Conservation (phyloP, 2,888 invertebrate genomes). For the Smittia aterrima region DNA sequence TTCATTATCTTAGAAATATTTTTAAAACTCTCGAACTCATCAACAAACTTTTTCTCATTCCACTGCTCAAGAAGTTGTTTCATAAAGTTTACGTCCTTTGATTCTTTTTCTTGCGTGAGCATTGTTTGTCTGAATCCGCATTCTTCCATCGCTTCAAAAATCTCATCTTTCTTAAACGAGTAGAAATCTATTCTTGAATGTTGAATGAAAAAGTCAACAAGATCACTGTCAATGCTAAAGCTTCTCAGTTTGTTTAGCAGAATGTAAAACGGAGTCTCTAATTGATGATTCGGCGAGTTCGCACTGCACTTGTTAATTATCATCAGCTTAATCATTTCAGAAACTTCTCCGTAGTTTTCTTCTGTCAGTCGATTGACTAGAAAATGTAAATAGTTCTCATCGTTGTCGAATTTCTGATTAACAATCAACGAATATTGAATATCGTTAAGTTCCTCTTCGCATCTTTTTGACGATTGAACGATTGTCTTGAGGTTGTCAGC, state of each 20-base stretch:
- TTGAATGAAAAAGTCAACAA: neutral
- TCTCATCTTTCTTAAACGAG: neutral
- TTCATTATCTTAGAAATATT: neutral
- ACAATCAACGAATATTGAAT: neutral
- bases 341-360: neutral
- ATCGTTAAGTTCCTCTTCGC: neutral
- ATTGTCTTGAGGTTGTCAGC: neutral
- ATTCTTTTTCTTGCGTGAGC: neutral
- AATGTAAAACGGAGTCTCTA: neutral
- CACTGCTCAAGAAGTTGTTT: neutral
- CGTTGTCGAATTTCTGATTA: neutral
- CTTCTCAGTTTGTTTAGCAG: neutral
- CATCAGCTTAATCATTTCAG: neutral
- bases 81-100: neutral
- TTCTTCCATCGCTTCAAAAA: neutral
- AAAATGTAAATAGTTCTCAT: neutral
- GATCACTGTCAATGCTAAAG: neutral
- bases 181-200: neutral
- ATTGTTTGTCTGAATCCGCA: neutral
- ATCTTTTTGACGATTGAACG: neutral
- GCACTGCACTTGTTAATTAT: neutral
- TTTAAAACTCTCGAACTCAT: constrained; percentile 1
- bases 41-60: neutral
- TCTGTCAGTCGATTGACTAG: neutral
- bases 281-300: neutral